Evolutionary conservation across 2,797 vertebrate species (phyloP).

Genomic region (Dendrocincla fuliginosa): DNA sequence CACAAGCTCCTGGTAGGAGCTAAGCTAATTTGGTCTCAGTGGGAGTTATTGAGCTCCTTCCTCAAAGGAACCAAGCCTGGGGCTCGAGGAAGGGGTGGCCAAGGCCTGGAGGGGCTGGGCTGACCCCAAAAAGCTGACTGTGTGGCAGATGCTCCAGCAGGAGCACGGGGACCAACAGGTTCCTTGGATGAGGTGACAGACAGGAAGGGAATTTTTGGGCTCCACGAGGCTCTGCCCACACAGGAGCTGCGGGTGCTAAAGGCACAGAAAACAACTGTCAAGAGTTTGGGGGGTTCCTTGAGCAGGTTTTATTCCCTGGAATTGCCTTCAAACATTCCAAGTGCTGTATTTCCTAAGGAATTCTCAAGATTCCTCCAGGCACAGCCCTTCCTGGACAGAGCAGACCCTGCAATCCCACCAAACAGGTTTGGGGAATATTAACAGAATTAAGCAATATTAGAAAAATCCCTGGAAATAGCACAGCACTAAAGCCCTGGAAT

Average conservation of each 20-base stretch:
- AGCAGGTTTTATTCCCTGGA: neutral
- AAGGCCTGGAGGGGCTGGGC: neutral
- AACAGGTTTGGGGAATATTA: neutral
- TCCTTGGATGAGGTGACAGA: neutral
- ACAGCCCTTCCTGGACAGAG: neutral
- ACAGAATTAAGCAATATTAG: neutral
- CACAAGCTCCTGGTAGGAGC: conserved; percentile 25
- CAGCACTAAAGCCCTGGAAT: neutral
- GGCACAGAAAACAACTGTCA: neutral
- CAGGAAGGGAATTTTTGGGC: neutral
- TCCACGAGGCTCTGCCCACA: neutral
- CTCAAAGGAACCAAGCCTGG: neutral
- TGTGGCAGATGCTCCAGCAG: neutral
- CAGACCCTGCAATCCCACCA: neutral
- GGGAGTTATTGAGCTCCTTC: conserved; percentile 38
- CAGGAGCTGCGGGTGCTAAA: neutral
- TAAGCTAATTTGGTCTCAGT: conserved; percentile 60
- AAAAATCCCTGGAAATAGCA: neutral
- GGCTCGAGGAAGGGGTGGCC: neutral
- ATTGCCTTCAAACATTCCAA: neutral
- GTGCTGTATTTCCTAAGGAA: neutral
- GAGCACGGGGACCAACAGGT: neutral
- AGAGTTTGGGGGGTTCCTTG: neutral
- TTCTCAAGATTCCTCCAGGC: neutral
- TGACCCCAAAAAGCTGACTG: neutral